Conservation (phyloP, 2,888 invertebrate species). For the Apotomis betuletana region DNA sequence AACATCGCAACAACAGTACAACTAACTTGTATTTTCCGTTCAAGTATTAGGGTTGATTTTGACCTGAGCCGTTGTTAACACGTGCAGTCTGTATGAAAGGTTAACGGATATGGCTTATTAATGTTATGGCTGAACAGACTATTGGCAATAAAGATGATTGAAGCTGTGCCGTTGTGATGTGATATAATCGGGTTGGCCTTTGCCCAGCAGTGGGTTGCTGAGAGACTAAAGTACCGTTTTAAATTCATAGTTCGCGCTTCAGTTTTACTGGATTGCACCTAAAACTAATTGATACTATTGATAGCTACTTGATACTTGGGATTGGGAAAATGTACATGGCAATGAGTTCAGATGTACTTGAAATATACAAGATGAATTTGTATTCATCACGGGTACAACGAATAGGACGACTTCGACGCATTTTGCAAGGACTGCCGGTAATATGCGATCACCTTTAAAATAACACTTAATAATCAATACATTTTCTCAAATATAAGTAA, state of each 20-base stretch:
- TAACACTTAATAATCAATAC: too few species aligned
- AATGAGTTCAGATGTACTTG: too few species aligned
- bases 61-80: constrained; percentile 50
- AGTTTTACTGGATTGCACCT: neutral
- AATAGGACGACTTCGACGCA: too few species aligned
- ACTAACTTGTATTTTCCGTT: neutral
- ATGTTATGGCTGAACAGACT: constrained; percentile 72
- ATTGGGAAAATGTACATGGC: too few species aligned
- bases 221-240: neutral
- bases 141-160: constrained; percentile 76
- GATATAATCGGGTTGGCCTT: constrained; percentile 35
- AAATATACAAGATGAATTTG: too few species aligned
- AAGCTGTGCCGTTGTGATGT: constrained; percentile 49
- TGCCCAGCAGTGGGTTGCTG: constrained; percentile 28
- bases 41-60: constrained; percentile 49
- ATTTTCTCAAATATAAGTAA: too few species aligned
- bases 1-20: constrained; percentile 5
- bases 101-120: constrained; percentile 79
- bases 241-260: neutral
- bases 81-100: constrained; percentile 72
- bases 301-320: neutral
- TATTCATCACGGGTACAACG: too few species aligned
- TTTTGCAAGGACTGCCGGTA: too few species aligned
- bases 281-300: neutral
- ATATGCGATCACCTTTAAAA: too few species aligned